A percentile compares a stretch with the other conserved stretches of the same genome.
Evolutionary conservation across 1,140 invertebrate genomes (phyloP).

Genomic region (Neodiprion lecontei): DNA sequence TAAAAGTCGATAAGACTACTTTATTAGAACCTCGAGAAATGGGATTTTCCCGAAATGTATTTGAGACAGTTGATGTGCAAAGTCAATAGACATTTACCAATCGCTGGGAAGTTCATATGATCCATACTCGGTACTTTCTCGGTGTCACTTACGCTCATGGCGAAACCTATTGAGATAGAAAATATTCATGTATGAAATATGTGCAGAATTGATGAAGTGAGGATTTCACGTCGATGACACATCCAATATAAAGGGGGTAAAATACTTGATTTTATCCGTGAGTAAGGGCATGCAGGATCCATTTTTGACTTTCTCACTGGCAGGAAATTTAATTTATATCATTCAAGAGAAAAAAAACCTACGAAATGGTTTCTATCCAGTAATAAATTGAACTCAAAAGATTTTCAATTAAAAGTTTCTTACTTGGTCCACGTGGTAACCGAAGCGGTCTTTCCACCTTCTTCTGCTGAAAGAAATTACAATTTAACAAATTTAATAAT

Average conservation of each 20-base stretch:
- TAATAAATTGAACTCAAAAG: background rate
- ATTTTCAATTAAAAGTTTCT: background rate
- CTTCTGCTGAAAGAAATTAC: background rate
- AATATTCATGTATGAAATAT: background rate
- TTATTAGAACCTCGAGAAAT: background rate
- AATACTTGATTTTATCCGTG: background rate
- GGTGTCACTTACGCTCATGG: background rate
- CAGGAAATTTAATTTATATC: background rate
- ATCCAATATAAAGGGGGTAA: background rate
- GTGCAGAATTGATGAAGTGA: background rate
- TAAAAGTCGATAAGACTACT: background rate
- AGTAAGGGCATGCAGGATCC: background rate
- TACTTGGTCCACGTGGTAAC: background rate
- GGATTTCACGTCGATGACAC: background rate
- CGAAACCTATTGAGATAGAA: background rate
- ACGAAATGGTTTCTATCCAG: background rate
- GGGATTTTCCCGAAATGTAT: background rate
- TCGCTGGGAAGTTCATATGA: background rate
- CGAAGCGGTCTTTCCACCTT: background rate
- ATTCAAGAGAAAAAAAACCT: background rate
- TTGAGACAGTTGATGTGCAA: background rate
- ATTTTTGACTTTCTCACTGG: background rate
- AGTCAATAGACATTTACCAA: background rate
- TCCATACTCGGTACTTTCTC: background rate
- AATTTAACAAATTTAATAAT: background rate